Base-by-base conservation (phyloP, 30 jellyfish, hydroid and myxozoan genomes). In the Cassiopea andromeda region DNA sequence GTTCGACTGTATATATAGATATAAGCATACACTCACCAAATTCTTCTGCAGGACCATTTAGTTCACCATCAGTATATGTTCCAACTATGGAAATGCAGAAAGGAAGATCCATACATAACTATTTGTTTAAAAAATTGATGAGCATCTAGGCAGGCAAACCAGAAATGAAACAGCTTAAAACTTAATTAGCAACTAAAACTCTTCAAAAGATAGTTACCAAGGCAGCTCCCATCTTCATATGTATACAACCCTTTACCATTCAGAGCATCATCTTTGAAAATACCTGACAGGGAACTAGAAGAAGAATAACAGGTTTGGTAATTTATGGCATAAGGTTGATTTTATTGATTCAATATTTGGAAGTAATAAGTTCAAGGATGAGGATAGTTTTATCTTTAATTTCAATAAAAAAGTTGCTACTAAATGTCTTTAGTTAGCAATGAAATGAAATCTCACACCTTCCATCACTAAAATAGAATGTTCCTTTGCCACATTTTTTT, bases 201-300 rank as follows among this genome's bases (percentile, higher is more conserved):
- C 12, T 6, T 54, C 0, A 54, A 54, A 54, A 10, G 0, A 10
- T 3, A 54, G 0, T 69, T 88, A 95, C 99, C 96, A 88, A 91
- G 83, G 50, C 67, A 50, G 69, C 97, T 85, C 58, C 99, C 99
- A 88, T 95, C 99, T 38, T 91, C 98, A 84, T 81, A 95, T 10
- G 90, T 72, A 79, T 95, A 95, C 15, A 81, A 43, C 13, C 98
- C 99, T 43, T 67, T 81, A 66, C 99, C 99, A 64, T 68, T 77
- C 75, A 95, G 75, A 17, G 88, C 90, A 87, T 95, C 98, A 60
- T 88, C 92, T 71, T 70, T 77, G 70, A 87, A 95, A 16, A 67
- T 81, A 17, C 98, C 99, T 44, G 93, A 66, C 73, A 95, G 77
- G 38, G 95, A 81, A 69, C 99, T 95, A 67, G 13, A 87, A 77